A percentile compares a stretch with the other conserved stretches of the same genome.
Evolutionary conservation across 2,797 vertebrate genomes (phyloP).

Genomic region (Lepus oiostolus): DNA sequence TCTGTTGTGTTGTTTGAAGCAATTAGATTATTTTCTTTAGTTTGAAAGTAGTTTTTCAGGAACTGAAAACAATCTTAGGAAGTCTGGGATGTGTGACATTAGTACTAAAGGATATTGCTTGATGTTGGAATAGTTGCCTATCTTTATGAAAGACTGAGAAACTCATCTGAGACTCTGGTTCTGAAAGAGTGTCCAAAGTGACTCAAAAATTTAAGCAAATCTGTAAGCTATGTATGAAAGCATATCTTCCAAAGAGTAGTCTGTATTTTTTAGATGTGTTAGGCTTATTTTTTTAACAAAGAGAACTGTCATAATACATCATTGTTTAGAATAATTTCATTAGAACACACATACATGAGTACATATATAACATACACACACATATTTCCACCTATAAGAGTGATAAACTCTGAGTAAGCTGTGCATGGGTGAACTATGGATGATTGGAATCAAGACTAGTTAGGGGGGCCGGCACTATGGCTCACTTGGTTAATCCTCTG

Average conservation of each 20-base stretch:
- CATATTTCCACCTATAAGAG: background rate
- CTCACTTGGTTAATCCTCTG: too few relatives aligned
- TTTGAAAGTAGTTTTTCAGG: background rate
- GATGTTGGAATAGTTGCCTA: background rate
- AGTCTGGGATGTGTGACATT: background rate
- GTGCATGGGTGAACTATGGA: conserved; percentile 3
- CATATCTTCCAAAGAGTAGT: background rate
- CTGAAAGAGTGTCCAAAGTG: background rate
- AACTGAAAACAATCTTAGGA: background rate
- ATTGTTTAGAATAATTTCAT: background rate
- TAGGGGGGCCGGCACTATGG: too few relatives aligned
- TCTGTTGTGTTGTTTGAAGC: conserved; percentile 25
- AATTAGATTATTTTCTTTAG: background rate
- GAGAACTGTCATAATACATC: background rate
- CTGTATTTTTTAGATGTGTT: background rate
- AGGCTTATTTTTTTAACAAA: background rate
- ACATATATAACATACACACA: background rate
- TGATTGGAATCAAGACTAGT: conserved; percentile 28
- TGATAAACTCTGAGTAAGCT: background rate
- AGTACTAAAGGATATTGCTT: background rate
- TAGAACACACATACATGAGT: background rate
- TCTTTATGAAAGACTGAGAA: conserved; percentile 46
- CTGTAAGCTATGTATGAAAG: background rate
- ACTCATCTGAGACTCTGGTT: background rate
- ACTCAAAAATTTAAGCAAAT: conserved; percentile 12